Evolutionary conservation across 2,113 vertebrate genomes (phyloP).

Genomic region (Cinclus cinclus): DNA sequence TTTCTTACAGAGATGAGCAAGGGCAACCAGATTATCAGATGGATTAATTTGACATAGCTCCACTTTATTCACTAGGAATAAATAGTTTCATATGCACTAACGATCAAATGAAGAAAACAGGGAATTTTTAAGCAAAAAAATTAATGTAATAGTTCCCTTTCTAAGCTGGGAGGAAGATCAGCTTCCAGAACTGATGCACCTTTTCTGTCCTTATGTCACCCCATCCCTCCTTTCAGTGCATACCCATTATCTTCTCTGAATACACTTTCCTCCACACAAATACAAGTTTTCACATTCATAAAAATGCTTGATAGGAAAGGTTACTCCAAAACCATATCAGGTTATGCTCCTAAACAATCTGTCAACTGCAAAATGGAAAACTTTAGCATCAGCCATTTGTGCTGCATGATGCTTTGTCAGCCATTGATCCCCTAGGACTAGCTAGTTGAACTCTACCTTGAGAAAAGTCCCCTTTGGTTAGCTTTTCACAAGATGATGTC

Average conservation of each 20-base stretch:
- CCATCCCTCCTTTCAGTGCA: neutral
- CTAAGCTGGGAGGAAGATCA: neutral
- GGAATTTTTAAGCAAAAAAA: neutral
- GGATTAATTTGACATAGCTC: neutral
- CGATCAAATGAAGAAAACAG: neutral
- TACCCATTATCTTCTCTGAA: neutral
- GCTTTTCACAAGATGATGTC: neutral
- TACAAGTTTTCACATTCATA: neutral
- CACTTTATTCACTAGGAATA: neutral
- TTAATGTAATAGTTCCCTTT: neutral
- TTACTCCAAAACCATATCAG: neutral
- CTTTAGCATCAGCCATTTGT: neutral
- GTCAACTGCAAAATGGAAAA: neutral
- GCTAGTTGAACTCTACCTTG: neutral
- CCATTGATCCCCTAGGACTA: neutral
- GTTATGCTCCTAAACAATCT: neutral
- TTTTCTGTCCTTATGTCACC: neutral
- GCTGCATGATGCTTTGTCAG: neutral
- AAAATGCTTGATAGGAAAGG: neutral
- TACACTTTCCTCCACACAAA: neutral
- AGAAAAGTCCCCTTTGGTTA: neutral
- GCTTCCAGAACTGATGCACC: neutral
- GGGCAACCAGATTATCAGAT: neutral
- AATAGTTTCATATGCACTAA: neutral
- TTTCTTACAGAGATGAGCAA: neutral